phyloP scores from a whole-genome alignment of 1,140 invertebrate genomes.

The Gonatopus flavifemur region DNA sequence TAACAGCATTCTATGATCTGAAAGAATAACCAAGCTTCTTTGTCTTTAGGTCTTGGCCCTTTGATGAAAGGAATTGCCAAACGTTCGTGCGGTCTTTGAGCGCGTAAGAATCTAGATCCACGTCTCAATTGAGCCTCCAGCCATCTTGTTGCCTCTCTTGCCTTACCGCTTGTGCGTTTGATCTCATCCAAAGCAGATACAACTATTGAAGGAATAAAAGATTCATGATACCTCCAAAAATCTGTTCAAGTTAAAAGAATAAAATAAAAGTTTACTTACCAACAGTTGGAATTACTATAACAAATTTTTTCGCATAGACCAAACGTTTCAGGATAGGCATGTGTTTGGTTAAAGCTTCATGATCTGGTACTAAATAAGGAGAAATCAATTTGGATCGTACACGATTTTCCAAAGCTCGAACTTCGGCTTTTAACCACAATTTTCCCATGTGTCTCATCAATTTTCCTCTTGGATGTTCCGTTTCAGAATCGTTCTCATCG shows the following conservation, averaged over 20 bases:
- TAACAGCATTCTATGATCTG: constrained; percentile 73
- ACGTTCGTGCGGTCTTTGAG: constrained; percentile 79
- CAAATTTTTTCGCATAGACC: constrained; percentile 73
- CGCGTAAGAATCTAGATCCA: constrained; percentile 79
- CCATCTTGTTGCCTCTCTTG: constrained; percentile 89
- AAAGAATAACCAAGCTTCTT: constrained; percentile 68
- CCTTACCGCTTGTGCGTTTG: constrained; percentile 75
- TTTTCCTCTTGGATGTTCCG: constrained; percentile 47
- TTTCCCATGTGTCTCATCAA: constrained; percentile 75
- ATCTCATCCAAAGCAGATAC: constrained; percentile 82
- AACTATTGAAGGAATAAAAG: constrained; percentile 66
- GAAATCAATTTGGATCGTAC: constrained; percentile 59
- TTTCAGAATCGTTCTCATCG: constrained; percentile 26
- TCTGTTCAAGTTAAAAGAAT: constrained; percentile 13
- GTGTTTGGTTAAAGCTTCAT: constrained; percentile 70
- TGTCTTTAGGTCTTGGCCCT: constrained; percentile 68
- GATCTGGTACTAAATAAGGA: constrained; percentile 76
- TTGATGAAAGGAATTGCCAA: constrained; percentile 74
- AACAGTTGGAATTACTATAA: constrained; percentile 77
- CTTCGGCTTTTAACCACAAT: constrained; percentile 74
- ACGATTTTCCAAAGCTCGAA: constrained; percentile 67
- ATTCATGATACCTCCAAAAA: constrained; percentile 8
- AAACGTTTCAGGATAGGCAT: constrained; percentile 77
- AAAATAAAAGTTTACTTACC: constrained; percentile 61
- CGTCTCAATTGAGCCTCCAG: constrained; percentile 81